Percentiles rank a stretch among this genome's conserved stretches.
Evolutionary conservation across 2,797 vertebrate species (phyloP).

Genomic region (Gadopsis bispinosus): DNA sequence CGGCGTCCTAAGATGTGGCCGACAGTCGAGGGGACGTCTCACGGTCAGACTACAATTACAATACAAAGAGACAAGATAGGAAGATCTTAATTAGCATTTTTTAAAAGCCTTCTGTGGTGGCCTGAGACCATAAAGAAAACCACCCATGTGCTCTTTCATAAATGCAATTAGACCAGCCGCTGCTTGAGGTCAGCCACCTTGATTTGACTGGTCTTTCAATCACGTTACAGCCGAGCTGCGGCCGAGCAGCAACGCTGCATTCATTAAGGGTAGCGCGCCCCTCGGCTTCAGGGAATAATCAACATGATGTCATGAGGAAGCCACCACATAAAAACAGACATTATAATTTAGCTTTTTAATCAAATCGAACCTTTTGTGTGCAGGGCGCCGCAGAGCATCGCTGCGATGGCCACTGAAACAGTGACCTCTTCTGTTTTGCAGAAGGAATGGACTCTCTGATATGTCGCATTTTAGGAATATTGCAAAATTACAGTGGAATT

Average conservation of each 20-base stretch:
- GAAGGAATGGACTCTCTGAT: background rate
- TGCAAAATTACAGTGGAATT: background rate
- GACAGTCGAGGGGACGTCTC: conserved; percentile 69
- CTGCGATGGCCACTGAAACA: background rate
- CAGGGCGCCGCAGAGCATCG: background rate
- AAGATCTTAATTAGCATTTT: conserved; percentile 77
- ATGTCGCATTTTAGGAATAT: background rate
- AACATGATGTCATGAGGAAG: conserved; percentile 21
- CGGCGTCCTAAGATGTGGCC: conserved; percentile 75
- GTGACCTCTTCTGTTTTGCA: conserved; percentile 12
- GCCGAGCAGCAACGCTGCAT: conserved; percentile 46
- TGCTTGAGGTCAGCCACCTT: conserved; percentile 49
- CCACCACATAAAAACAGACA: conserved; percentile 30
- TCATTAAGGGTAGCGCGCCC: conserved; percentile 47
- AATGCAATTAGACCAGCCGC: conserved; percentile 58
- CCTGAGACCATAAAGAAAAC: conserved; percentile 57
- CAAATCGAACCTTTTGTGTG: background rate
- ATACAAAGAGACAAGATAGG: conserved; percentile 60
- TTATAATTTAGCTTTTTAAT: conserved; percentile 23
- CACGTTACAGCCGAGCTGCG: conserved; percentile 40
- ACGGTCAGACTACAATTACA: conserved; percentile 68
- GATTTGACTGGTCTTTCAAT: conserved; percentile 24
- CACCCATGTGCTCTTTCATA: conserved; percentile 58
- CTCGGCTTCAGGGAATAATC: conserved; percentile 58
- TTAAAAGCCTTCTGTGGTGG: conserved; percentile 56